Evolutionary conservation across 2,113 vertebrate genomes (phyloP).

Genomic region (Mus musculus): DNA sequence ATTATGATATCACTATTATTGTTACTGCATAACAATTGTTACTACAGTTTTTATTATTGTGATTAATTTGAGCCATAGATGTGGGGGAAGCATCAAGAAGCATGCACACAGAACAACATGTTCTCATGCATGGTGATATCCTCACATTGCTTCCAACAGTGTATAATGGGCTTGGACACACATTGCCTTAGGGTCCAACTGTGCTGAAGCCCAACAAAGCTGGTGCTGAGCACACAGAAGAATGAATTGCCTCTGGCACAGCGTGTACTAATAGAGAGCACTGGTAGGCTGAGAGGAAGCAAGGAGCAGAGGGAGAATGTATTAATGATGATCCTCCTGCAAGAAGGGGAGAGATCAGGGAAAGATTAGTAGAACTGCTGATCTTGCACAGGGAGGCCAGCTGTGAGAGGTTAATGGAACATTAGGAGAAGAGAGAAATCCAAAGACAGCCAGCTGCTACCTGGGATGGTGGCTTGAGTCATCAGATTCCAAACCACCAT

Average conservation of each 20-base stretch:
- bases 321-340: conserved; percentile 77
- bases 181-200: conserved; percentile 72
- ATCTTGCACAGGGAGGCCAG: conserved; percentile 78
- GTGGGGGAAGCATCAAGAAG: neutral
- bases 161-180: conserved; percentile 73
- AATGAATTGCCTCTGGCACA: conserved; percentile 70
- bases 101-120: neutral
- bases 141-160: conserved; percentile 37
- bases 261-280: conserved; percentile 33
- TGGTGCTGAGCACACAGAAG: conserved; percentile 67
- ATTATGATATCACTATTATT: neutral
- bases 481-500: conserved; percentile 70
- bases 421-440: conserved; percentile 80
- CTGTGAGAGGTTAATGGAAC: conserved; percentile 86
- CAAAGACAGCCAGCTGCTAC: conserved; percentile 80
- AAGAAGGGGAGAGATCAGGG: conserved; percentile 68
- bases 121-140: conserved; percentile 7
- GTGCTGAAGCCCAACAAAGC: conserved; percentile 80
- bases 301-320: conserved; percentile 59
- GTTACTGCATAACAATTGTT: neutral
- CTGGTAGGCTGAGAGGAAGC: neutral
- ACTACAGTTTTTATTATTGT: neutral
- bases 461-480: conserved; percentile 75
- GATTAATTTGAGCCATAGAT: neutral
- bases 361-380: conserved; percentile 83